Base-by-base conservation (phyloP, 2,888 invertebrate genomes). In the Clusia tigrina region DNA sequence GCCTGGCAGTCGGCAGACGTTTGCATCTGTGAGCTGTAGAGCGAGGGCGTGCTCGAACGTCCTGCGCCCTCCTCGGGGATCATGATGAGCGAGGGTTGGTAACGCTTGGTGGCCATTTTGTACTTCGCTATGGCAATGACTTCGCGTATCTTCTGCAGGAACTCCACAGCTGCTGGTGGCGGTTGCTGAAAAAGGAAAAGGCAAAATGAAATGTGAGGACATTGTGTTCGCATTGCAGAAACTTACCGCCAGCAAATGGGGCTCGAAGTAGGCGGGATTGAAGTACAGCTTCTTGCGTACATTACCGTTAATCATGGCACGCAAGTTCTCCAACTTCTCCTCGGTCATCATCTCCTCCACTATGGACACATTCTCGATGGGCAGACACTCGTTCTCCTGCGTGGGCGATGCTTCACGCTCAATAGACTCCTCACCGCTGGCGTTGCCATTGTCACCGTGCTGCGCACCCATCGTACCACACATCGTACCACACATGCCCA, bases 221-320 rank as follows among this genome's bases (percentile, higher is more conserved):
- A 32, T 9, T 9, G 12, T 32, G 12, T 32, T 32, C 12, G 6
- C 32, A 32, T 32, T 32, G 6, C 9, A 42, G 18, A 32, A 54
- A 81, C 88, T 87, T 85, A 94, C 94, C 85, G 91, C 86, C 80
- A 96, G 86, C 54, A 94, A 81, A 71, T 95, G 92, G 24, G 92
- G 92, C 80, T 96, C 95, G 77, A 96, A 95, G 80, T 95, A 96
- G 6, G 95, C 94, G 0, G 94, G 94, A 81, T 94, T 95, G 77
- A 95, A 95, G 79, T 94, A 95, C 2, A 95, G 85, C 77, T 94
- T 94, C 69, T 91, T 87, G 59, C 94, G 86, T 1, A 90, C 89
- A 24, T 89, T 89, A 12, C 91, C 92, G 69, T 85, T 86, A n/a
- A 86, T 82, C 66, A 89, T 88, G 12, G 89, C 88, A 71, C 88